Percentiles rank a stretch among this genome's conserved stretches.
phyloP scores from a whole-genome alignment of 2,888 invertebrate genomes.

The Catonia carolina region DNA sequence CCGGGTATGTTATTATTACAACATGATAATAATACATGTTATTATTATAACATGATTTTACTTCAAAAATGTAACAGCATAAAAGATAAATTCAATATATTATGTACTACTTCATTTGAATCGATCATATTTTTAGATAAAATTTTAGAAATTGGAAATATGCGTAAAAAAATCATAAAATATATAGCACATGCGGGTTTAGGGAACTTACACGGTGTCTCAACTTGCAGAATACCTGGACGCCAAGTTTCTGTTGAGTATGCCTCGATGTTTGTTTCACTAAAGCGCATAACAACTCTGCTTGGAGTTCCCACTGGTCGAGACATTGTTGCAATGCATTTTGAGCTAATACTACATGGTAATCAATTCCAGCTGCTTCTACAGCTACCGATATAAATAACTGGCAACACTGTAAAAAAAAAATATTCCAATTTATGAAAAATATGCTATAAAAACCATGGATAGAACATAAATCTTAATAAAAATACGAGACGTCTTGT shows the following conservation, averaged over 20 bases:
- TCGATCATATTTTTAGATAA: no score
- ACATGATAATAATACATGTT: no score
- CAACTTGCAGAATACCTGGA: constrained; percentile 68
- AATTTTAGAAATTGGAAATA: background rate
- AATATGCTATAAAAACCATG: no score
- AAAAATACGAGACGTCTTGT: background rate
- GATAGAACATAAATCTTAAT: no score
- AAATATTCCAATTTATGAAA: background rate
- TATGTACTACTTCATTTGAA: no score
- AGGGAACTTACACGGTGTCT: constrained; percentile 44
- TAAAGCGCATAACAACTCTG: constrained; percentile 86
- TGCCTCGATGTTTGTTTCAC: constrained; percentile 89
- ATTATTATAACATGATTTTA: no score
- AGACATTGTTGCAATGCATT: constrained; percentile 91
- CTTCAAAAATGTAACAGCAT: no score
- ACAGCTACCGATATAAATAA: constrained; percentile 94
- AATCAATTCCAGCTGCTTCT: constrained; percentile 92
- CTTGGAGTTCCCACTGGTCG: constrained; percentile 81
- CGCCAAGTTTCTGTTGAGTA: constrained; percentile 68
- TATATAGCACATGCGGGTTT: constrained; percentile 29
- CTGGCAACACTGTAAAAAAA: constrained; percentile 82
- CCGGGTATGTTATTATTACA: no score
- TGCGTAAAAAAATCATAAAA: background rate
- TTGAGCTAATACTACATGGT: constrained; percentile 95
- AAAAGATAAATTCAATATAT: no score